Evolutionary conservation across 2,888 invertebrate genomes (phyloP), one percentile per base, ranked within the genome.

Genomic region (Trilocha varians): DNA sequence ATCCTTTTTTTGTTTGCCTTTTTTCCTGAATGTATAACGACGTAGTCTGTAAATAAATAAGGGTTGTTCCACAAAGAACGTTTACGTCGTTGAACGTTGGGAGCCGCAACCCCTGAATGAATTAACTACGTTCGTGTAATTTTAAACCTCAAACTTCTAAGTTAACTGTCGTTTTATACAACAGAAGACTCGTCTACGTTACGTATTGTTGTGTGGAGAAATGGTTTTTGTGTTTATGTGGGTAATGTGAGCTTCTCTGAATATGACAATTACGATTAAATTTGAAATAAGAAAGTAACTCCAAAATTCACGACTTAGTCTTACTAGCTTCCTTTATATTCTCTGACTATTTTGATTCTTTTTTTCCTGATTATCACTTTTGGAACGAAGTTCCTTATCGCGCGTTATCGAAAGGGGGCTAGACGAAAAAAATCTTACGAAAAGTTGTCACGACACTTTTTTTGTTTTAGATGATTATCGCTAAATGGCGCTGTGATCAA

Each of bases 61-160:
- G 41, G 43, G 53, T 52, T 61, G 53, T 52, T 61, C 6, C 52
- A 59, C 53, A 59, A 57, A 54, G 54, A 58, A 56, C 51, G 47
- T 50, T 62, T 48, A 49, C 57, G 52, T 59, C 49, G 40, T 44
- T 52, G 49, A 49, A 43, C 41, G 48, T 32, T 39, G 46, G 40
- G 47, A 55, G 4, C 47, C 45, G 40, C 45, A 36, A 42, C 40
- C 55, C 46, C 44, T 48, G 41, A 57, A 57, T 57, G 51, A 52
- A 57, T 57, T 53, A 56, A 44, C 47, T 18, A 11, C 16, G 16
- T 43, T 48, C 37, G 36, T 48, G 46, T 44, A 52, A 55, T 53
- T 55, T 56, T 49, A 49, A 57, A 57, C 44, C 44, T 45, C 38
- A 32, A 41, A 47, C 42, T 32, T 36, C 43, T 32, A 43, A 44